Evolutionary conservation across 1,140 invertebrate species (phyloP).

Genomic region (Bradynema listronoti): DNA sequence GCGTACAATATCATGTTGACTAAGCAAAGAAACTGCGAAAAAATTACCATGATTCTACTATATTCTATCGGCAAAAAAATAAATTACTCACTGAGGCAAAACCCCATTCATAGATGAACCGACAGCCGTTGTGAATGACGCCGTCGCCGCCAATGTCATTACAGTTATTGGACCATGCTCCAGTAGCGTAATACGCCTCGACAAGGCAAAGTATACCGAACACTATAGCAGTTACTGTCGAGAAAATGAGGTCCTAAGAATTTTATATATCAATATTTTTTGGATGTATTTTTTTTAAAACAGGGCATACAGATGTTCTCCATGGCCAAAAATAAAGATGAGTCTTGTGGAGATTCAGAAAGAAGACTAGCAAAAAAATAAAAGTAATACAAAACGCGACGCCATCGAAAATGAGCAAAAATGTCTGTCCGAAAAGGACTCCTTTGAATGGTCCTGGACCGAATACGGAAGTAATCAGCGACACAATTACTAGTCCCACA

Average conservation of each 20-base stretch:
- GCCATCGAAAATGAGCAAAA: constrained; percentile 47
- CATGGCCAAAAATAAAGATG: constrained; percentile 55
- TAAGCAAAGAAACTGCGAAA: constrained; percentile 8
- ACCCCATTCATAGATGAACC: constrained; percentile 55
- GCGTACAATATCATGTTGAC: constrained; percentile 4
- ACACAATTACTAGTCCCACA: constrained; percentile 51
- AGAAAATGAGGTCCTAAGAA: constrained; percentile 51
- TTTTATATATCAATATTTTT: not conserved
- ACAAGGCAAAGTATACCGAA: constrained; percentile 48
- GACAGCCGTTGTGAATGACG: constrained; percentile 55
- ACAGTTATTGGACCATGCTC: constrained; percentile 56
- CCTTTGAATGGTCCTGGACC: constrained; percentile 57
- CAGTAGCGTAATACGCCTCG: constrained; percentile 55
- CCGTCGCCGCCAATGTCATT: constrained; percentile 56
- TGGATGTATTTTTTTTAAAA: constrained; percentile 6
- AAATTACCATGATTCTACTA: not conserved
- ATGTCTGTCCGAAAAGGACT: constrained; percentile 55
- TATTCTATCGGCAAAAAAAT: not conserved
- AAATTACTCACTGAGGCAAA: constrained; percentile 51
- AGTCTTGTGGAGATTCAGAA: constrained; percentile 47
- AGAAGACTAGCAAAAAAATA: constrained; percentile 52
- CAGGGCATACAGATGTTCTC: constrained; percentile 35
- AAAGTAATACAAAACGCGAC: constrained; percentile 51
- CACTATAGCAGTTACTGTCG: constrained; percentile 28
- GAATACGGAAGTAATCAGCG: constrained; percentile 50